These are phyloP conservation scores for Eristalinus aeneus DNA, from an alignment of 2,888 invertebrate species.

Conservation along the genomic window DNA sequence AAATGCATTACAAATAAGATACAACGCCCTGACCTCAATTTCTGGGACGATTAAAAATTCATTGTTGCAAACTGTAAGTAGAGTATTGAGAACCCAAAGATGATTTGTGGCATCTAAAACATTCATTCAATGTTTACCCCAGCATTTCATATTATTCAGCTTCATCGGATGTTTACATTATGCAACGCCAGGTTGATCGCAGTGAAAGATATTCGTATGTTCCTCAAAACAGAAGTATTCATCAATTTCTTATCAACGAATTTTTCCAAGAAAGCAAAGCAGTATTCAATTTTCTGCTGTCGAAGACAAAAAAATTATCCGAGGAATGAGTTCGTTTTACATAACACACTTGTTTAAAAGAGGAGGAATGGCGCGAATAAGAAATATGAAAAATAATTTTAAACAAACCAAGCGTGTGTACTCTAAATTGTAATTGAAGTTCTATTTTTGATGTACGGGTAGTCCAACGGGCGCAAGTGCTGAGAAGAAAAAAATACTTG, in stretches of 20 bases:
- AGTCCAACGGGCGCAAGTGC: conserved; percentile 33
- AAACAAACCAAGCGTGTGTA: conserved; percentile 14
- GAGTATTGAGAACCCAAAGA: background rate
- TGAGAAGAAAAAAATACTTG: conserved; percentile 34
- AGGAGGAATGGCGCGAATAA: background rate
- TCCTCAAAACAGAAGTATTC: background rate
- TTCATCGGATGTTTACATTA: conserved; percentile 3
- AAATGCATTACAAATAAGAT: background rate
- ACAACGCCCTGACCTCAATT: background rate
- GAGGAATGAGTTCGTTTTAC: conserved; percentile 5
- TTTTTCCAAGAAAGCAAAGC: background rate
- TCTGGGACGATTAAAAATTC: background rate
- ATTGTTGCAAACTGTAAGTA: background rate
- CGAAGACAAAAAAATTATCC: background rate
- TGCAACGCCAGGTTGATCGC: background rate
- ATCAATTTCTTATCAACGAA: conserved; percentile 13
- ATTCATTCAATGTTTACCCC: background rate
- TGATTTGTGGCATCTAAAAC: background rate
- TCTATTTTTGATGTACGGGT: conserved; percentile 54
- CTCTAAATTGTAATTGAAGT: conserved; percentile 56
- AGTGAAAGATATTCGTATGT: background rate
- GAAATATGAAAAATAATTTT: conserved; percentile 4
- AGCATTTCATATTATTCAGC: background rate
- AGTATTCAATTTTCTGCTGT: background rate
- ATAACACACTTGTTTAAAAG: conserved; percentile 6